Base-by-base conservation (phyloP, 2,113 vertebrate genomes). In the Chauna torquata region DNA sequence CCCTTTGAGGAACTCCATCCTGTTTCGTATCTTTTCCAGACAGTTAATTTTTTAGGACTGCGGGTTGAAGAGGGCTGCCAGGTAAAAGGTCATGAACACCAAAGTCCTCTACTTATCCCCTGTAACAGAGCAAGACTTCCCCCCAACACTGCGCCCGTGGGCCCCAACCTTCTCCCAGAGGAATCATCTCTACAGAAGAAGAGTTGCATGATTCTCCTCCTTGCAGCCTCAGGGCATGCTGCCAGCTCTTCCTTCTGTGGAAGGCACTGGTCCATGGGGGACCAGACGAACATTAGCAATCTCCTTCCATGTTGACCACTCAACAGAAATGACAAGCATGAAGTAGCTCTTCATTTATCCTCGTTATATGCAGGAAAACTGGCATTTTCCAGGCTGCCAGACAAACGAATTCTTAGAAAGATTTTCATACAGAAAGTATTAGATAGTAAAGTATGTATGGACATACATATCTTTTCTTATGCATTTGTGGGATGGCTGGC, bases 301-400 rank as follows among this genome's bases (percentile, higher is more conserved):
- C 42, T 54, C 57, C n/a, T 78, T 82, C 50, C 17, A 3, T n/a
- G 47, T 9, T 74, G 64, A 79, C n/a, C 15, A 7, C 28, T 64
- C 24, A 70, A 68, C 24, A 90, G 54, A 94, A 93, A 90, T 62
- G 64, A 69, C 64, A 66, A 77, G 40, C 32, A 71, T 58, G 34
- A 80, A 34, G 27, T 57, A 64, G 55, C 32, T 93, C 66, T 57
- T 93, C 58, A 40, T 86, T 90, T 90, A 68, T 88, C 58, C 32
- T 90, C 25, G 58, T 71, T 66, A 58, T n/a, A 70, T 2, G 2
- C 0, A 6, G 38, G 58, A 57, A 10, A 57, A 38, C 12, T 36
- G 66, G 9, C 25, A 36, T 90, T 94, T 93, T 90, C 36, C 82
- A 94, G 66, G 27, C 87, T 54, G 4, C 64, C 58, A 80, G 58